Base-by-base conservation (phyloP, 2,797 vertebrate species). In the Scolopax rusticola region DNA sequence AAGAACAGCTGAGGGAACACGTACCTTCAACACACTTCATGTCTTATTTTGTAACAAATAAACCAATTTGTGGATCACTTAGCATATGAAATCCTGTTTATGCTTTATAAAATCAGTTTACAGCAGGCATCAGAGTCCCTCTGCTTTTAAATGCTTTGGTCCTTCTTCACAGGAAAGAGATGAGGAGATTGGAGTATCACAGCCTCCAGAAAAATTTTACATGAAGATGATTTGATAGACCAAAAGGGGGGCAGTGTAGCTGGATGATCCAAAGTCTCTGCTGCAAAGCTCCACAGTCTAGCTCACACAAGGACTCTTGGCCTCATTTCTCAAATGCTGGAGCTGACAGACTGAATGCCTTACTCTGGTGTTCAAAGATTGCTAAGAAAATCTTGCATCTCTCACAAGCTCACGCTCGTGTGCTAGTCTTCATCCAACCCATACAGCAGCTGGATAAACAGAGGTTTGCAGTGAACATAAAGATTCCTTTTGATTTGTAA, bases 401-500 rank as follows among this genome's bases (percentile, higher is more conserved):
- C 84, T 84, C 53, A 56, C 51, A 74, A 50, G 33, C 53, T 84
- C 41, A 24, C 8, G 4, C n/a, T 89, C 3, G 2, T 75, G 45
- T 41, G 36, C 56, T 47, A 77, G 40, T 64, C 75, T 84, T 60
- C 75, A 89, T 60, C 65, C 65, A 95, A 84, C 59, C 69, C 1
- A 0, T 70, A 70, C 50, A 79, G 80, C 93, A 94, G 88, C 88
- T 95, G 86, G 47, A 88, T 69, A 96, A 96, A 86, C 61, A 95
- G 33, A 81, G 59, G 21, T 79, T 84, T 90, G 76, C 57, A 81
- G 20, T 1, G 5, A 91, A 90, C 53, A 70, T 45, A 96, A 91
- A 75, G 47, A 63, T 87, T 94, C 89, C 63, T 95, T 95, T 93
- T 95, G 57, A 93, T 88, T 93, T 89, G 43, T 83, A 89, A 92